These are phyloP conservation scores for Zosterops hypoxanthus DNA, from an alignment of 2,113 vertebrate species.

Conservation along the genomic window DNA sequence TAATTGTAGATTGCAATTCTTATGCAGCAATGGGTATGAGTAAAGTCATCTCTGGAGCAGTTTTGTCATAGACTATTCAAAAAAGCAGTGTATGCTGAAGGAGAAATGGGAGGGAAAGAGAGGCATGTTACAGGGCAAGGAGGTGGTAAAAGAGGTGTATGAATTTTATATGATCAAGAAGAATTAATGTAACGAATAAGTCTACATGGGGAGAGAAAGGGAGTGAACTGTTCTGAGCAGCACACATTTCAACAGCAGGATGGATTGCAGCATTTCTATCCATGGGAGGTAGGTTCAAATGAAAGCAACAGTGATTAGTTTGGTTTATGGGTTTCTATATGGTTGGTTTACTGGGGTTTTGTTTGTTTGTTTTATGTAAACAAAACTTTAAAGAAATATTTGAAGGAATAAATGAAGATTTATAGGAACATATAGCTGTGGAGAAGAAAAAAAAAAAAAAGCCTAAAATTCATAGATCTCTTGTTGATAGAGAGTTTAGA, in stretches of 20 bases:
- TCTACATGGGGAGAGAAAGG: not conserved
- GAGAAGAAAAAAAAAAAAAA: not conserved
- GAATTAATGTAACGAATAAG: not conserved
- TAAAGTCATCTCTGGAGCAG: not conserved
- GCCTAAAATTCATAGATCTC: not conserved
- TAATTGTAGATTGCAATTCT: not conserved
- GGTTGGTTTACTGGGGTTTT: not conserved
- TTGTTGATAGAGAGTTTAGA: not conserved
- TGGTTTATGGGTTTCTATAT: not conserved
- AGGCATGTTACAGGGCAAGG: not conserved
- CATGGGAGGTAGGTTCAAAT: slow-evolving; percentile 18
- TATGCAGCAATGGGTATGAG: not conserved
- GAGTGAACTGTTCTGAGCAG: not conserved
- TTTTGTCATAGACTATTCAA: not conserved
- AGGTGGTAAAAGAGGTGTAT: not conserved
- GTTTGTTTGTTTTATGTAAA: not conserved
- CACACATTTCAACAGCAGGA: not conserved
- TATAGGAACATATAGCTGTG: not conserved
- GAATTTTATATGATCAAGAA: not conserved
- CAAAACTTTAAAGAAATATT: not conserved
- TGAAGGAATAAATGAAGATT: not conserved
- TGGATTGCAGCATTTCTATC: not conserved
- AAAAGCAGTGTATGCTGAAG: not conserved
- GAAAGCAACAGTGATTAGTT: not conserved
- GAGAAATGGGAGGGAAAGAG: not conserved